Conservation (phyloP, 2,888 invertebrate species). For the Vesta saturnalis region DNA sequence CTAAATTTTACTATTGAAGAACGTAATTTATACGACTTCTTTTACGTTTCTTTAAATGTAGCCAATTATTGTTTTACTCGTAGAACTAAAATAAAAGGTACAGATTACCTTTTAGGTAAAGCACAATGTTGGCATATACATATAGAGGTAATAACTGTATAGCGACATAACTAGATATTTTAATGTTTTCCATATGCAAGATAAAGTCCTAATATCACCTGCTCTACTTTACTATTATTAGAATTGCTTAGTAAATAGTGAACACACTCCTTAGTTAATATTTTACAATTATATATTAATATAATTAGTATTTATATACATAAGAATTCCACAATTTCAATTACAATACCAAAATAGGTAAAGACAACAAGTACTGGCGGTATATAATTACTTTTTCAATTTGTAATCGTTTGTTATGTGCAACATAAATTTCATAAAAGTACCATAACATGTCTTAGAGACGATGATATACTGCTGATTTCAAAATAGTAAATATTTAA, state of each 20-base stretch:
- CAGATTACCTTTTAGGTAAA: slow-evolving; percentile 24
- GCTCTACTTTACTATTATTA: background rate
- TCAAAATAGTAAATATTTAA: background rate
- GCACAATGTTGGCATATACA: slow-evolving; percentile 2
- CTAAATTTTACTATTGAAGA: slow-evolving; percentile 47
- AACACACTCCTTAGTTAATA: no score
- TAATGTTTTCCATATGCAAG: background rate
- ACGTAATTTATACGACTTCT: no score
- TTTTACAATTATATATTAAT: background rate
- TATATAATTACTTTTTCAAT: slow-evolving; percentile 22
- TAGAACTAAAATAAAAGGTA: slow-evolving; percentile 22
- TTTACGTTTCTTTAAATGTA: no score
- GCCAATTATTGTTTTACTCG: background rate
- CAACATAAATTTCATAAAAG: slow-evolving; percentile 8
- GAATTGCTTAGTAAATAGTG: background rate
- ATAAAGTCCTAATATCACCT: slow-evolving; percentile 1
- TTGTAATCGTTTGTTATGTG: slow-evolving; percentile 27
- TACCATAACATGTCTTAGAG: background rate
- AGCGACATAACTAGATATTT: background rate
- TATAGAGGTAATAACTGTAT: background rate
- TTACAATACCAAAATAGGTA: slow-evolving; percentile 25
- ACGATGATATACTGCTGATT: background rate
- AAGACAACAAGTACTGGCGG: slow-evolving; percentile 19
- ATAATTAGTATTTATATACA: slow-evolving; percentile 13
- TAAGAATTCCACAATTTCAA: slow-evolving; percentile 9